Evolutionary conservation across 2,797 vertebrate genomes (phyloP), one percentile per base, ranked within the genome.

Genomic region (Pampus argenteus): DNA sequence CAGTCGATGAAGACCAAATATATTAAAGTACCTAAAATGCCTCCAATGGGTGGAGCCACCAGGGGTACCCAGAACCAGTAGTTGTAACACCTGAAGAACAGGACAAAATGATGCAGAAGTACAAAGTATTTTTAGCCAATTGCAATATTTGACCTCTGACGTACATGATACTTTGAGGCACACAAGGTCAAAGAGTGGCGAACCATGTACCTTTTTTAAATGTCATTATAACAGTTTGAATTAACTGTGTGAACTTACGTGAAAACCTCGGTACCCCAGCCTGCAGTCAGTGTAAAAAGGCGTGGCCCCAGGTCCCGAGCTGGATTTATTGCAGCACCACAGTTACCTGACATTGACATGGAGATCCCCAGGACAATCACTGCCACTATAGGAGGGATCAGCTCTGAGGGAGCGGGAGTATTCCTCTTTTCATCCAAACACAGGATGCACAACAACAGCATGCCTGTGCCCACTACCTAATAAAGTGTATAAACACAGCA

Each of bases 191-290:
- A 42, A 51, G 3, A 48, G 23, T 7, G 9, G 1, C 5, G 65
- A 59, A 57, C 4, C 31, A 17, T 25, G 13, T 6, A 2, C 15
- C 1, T 36, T 23, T 23, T 45, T 56, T 2, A 59, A 40, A 51
- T 42, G n/a, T 18, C 6, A 26, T 36, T 18, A 25, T 7, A 3
- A 18, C 4, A 25, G 36, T 36, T 23, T 61, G 3, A 56, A 20
- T 58, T 1, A 34, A 49, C 8, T 42, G 2, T 69, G 11, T n/a
- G n/a, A n/a, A 88, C 96, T 51, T 57, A 96, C 96, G 95, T 96
- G 80, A 99, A 98, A 23, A 98, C 96, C 67, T 96, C 95, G 0
- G 82, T 49, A 0, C 96, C 97, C 96, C 97, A 98, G 42, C 97
- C 96, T 0, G 95, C 96, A 1, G 93, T 74, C 0, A 94, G 91